phyloP scores from a whole-genome alignment of 2,888 invertebrate species.

The Holacanthella duospinosa region DNA sequence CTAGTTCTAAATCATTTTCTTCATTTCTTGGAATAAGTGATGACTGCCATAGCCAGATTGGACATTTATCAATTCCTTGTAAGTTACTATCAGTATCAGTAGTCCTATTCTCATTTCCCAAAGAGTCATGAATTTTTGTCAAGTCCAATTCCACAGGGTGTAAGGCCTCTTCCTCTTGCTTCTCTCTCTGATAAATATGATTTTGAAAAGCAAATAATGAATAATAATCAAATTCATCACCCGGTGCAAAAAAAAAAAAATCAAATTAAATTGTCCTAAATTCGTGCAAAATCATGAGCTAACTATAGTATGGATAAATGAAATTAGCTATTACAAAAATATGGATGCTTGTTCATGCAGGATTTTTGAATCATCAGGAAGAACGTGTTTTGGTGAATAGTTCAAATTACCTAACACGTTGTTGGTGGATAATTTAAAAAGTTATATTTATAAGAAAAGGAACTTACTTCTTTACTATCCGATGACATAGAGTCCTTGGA shows the following conservation, averaged over 20 bases:
- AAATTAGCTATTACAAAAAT: not conserved
- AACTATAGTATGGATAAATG: too few relatives aligned
- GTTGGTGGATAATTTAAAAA: too few relatives aligned
- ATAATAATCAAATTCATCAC: too few relatives aligned
- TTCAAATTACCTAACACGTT: too few relatives aligned
- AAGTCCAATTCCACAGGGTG: not conserved
- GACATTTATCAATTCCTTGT: not conserved
- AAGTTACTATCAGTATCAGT: not conserved
- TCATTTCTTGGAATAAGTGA: not conserved
- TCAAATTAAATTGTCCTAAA: too few relatives aligned
- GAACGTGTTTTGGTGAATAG: too few relatives aligned
- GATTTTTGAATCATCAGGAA: too few relatives aligned
- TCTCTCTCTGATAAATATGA: not conserved
- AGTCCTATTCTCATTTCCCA: not conserved
- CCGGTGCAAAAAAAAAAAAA: too few relatives aligned
- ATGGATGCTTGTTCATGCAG: not conserved
- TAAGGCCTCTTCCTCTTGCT: not conserved
- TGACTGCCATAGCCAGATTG: not conserved
- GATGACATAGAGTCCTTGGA: conserved; percentile 6
- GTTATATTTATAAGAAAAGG: not conserved
- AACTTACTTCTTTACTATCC: not conserved
- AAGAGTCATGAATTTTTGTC: not conserved
- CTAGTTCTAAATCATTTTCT: not conserved
- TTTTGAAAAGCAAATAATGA: not conserved
- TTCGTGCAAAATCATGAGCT: too few relatives aligned